Conservation (phyloP, 2,888 invertebrate species). For the Sarcophaga subvicina region DNA sequence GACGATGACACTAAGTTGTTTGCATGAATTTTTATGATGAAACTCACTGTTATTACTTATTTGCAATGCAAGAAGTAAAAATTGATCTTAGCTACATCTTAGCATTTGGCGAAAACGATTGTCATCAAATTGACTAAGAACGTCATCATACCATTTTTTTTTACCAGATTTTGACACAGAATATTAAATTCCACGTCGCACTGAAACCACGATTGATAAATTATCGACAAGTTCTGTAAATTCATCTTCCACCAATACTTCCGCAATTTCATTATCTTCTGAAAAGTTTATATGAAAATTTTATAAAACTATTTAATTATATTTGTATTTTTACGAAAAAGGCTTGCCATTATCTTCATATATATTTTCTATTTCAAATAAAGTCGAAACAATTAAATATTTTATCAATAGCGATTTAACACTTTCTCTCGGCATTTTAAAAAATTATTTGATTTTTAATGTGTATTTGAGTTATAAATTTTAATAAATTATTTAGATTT, state of each 20-base stretch:
- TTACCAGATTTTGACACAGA: background rate
- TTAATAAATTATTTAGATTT: no score
- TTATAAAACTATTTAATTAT: constrained; percentile 39
- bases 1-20: no score
- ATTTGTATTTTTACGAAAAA: no score
- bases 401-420: no score
- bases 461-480: no score
- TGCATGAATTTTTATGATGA: no score
- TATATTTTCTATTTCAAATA: no score
- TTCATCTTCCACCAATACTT: background rate
- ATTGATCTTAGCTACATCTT: background rate
- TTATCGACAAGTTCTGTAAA: background rate
- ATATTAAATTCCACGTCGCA: background rate
- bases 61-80: background rate
- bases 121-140: constrained; percentile 7
- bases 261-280: background rate
- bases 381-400: no score
- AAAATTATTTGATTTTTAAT: no score
- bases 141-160: background rate
- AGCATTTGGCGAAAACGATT: constrained; percentile 19
- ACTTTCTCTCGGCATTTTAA: no score
- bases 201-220: background rate
- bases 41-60: background rate
- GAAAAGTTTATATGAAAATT: background rate
- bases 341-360: no score